These are phyloP conservation scores for Amphibalanus amphitrite DNA, from an alignment of 1,140 invertebrate species.

Conservation along the genomic window DNA sequence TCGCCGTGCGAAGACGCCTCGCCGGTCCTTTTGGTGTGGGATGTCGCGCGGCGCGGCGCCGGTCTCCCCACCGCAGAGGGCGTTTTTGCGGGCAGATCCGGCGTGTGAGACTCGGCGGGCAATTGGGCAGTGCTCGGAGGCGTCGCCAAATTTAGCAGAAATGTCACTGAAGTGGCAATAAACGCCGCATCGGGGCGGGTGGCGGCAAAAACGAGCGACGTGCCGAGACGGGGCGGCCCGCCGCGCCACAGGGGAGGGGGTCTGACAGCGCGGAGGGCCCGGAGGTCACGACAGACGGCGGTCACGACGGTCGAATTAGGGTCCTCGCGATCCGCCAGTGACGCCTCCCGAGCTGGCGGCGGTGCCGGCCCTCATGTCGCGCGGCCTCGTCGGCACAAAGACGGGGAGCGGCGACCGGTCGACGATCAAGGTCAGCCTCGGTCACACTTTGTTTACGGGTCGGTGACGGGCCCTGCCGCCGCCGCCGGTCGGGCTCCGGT, in stretches of 20 bases:
- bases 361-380: too few relatives aligned
- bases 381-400: neutral
- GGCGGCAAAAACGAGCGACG: neutral
- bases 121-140: neutral
- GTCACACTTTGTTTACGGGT: neutral
- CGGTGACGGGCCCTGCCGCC: too few relatives aligned
- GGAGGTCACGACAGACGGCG: neutral
- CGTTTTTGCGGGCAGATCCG: neutral
- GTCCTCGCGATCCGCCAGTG: too few relatives aligned
- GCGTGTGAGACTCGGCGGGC: neutral
- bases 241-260: too few relatives aligned
- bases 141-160: constrained; percentile 1
- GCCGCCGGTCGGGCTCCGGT: neutral
- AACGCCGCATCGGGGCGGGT: neutral
- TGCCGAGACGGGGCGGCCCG: too few relatives aligned
- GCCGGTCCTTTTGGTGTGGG: neutral
- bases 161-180: neutral
- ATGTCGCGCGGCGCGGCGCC: neutral
- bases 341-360: too few relatives aligned
- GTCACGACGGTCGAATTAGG: neutral
- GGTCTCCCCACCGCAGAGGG: neutral
- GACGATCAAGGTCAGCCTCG: neutral
- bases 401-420: neutral
- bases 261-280: too few relatives aligned
- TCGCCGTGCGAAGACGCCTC: too few relatives aligned